Percentiles rank a stretch among this genome's conserved stretches.
Conservation (phyloP, 1,140 invertebrate species). For the Drosophila ambigua region DNA sequence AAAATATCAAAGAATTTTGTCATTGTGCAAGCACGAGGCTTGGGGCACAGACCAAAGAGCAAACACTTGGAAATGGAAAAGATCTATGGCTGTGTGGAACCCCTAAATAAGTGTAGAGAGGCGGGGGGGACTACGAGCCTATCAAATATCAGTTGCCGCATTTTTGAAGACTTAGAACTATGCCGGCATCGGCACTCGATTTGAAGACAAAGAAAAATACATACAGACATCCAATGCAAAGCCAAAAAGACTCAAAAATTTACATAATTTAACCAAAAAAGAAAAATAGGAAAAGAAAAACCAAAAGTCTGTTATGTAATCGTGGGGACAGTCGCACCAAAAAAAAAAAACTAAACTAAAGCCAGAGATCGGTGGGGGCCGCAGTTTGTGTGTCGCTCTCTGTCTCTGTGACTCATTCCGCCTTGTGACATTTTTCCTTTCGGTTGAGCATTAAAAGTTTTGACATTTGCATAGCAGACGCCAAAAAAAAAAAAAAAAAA, state of each 20-base stretch:
- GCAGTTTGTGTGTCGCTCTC: conserved; percentile 21
- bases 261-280: conserved; percentile 40
- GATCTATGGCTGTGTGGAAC: too few species aligned
- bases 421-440: conserved; percentile 46
- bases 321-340: too few species aligned
- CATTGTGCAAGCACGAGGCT: conserved; percentile 17
- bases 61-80: too few species aligned
- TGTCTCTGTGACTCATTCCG: conserved; percentile 38
- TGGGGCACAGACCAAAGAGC: too few species aligned
- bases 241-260: too few species aligned
- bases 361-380: too few species aligned
- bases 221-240: conserved; percentile 26
- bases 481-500: conserved; percentile 20
- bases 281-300: too few species aligned
- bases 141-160: conserved; percentile 41
- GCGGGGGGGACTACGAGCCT: background rate
- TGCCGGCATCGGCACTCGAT: conserved; percentile 19
- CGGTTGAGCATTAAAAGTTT: conserved; percentile 45
- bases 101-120: background rate
- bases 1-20: conserved; percentile 33
- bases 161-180: conserved; percentile 36
- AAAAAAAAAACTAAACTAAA: too few species aligned
- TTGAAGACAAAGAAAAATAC: conserved; percentile 23
- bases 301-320: too few species aligned
- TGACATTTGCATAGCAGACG: conserved; percentile 57